A percentile compares a stretch with the other conserved stretches of the same genome.
phyloP scores from a whole-genome alignment of 2,888 invertebrate genomes.

The Drosophila paramelanica region DNA sequence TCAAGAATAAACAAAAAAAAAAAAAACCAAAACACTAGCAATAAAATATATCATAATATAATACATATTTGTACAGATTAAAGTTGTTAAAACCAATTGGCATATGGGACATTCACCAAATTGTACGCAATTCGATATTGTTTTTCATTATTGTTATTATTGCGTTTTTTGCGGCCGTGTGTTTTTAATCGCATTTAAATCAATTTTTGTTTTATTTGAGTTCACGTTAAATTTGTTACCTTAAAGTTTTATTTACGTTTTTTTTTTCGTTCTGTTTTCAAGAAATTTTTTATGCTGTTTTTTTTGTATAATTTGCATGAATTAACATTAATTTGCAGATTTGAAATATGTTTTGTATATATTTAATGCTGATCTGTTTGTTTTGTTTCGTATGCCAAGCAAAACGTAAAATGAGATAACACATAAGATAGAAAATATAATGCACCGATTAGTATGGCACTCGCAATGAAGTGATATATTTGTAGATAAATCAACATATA shows the following conservation, averaged over 20 bases:
- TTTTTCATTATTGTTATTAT: slow-evolving; percentile 18
- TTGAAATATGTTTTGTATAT: slow-evolving; percentile 38
- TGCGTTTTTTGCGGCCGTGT: slow-evolving; percentile 26
- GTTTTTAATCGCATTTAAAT: slow-evolving; percentile 33
- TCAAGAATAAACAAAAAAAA: slow-evolving; percentile 21
- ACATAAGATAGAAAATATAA: slow-evolving; percentile 49
- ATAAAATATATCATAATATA: slow-evolving; percentile 17
- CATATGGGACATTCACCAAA: slow-evolving; percentile 84
- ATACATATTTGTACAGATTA: slow-evolving; percentile 32
- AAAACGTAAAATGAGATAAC: slow-evolving; percentile 51
- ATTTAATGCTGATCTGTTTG: slow-evolving; percentile 26
- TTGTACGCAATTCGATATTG: slow-evolving; percentile 48
- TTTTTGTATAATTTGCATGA: slow-evolving; percentile 50
- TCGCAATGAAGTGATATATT: slow-evolving; percentile 43
- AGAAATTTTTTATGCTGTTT: slow-evolving; percentile 7
- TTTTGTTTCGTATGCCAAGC: slow-evolving; percentile 37
- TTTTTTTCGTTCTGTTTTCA: not conserved
- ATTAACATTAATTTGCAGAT: slow-evolving; percentile 51
- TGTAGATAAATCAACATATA: slow-evolving; percentile 35
- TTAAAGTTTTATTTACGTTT: slow-evolving; percentile 33
- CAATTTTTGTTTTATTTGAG: slow-evolving; percentile 44
- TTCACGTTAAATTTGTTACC: slow-evolving; percentile 44
- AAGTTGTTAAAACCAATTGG: slow-evolving; percentile 76
- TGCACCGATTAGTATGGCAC: slow-evolving; percentile 44
- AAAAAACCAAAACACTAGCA: slow-evolving; percentile 13